A percentile compares a stretch with the other conserved stretches of the same genome.
Conservation (phyloP, 2,113 vertebrate genomes). For the cat (Felis catus) region DNA sequence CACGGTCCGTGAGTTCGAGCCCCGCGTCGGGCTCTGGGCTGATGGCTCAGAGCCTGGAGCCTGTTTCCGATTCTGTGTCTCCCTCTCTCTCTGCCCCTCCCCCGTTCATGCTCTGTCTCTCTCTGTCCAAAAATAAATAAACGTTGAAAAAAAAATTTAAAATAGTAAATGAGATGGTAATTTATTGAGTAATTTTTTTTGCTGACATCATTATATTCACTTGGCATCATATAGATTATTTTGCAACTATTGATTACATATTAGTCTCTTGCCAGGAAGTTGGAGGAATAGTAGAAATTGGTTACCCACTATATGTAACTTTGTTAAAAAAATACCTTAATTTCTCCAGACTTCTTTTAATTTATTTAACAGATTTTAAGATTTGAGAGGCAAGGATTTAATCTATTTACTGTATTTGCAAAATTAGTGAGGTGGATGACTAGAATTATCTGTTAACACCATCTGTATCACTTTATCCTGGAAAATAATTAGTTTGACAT, state of each 20-base stretch:
- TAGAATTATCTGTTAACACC: neutral
- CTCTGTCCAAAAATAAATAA: too few species aligned
- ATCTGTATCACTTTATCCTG: neutral
- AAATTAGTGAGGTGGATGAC: neutral
- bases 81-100: too few species aligned
- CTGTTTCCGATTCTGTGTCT: too few species aligned
- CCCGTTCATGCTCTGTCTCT: too few species aligned
- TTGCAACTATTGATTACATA: neutral
- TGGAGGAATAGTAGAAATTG: neutral
- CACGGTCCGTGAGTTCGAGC: too few species aligned
- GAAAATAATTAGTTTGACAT: neutral
- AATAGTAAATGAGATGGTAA: neutral
- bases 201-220: neutral
- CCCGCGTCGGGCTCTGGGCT: too few species aligned
- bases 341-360: neutral
- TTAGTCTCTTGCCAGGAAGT: constrained; percentile 20
- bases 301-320: neutral
- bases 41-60: too few species aligned
- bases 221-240: neutral
- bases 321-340: neutral
- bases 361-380: neutral
- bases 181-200: neutral
- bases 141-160: neutral
- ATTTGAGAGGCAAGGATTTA: neutral
- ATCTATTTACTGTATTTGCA: neutral